Evolutionary conservation across 2,888 invertebrate species (phyloP).

Genomic region (Macaria liturata): DNA sequence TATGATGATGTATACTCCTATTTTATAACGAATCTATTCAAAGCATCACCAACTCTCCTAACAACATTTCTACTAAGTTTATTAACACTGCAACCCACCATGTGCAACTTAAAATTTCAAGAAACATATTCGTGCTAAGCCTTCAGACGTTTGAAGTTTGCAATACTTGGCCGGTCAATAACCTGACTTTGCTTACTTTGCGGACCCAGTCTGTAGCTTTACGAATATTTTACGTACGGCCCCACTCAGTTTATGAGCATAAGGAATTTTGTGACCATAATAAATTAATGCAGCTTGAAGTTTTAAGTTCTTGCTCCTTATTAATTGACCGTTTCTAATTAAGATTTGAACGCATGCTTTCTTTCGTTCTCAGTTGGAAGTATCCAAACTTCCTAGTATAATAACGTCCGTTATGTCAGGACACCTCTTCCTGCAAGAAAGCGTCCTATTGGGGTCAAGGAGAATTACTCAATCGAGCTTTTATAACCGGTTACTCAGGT

Average conservation of each 20-base stretch:
- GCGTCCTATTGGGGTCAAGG: slow-evolving; percentile 66
- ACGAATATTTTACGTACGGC: slow-evolving; percentile 15
- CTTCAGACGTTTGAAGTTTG: slow-evolving; percentile 32
- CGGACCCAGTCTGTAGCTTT: slow-evolving; percentile 40
- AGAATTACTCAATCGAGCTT: slow-evolving; percentile 58
- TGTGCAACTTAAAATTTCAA: slow-evolving; percentile 1
- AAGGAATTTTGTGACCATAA: slow-evolving; percentile 15
- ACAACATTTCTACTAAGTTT: too few relatives aligned
- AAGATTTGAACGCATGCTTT: neutral
- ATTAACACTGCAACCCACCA: too few relatives aligned
- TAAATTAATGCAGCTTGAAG: slow-evolving; percentile 6
- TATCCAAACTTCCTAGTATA: neutral
- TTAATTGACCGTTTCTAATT: neutral
- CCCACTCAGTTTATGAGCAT: slow-evolving; percentile 13
- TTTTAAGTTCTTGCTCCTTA: neutral
- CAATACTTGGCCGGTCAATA: slow-evolving; percentile 49
- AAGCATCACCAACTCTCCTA: neutral
- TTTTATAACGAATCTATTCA: neutral
- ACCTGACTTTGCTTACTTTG: slow-evolving; percentile 48
- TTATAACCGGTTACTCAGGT: slow-evolving; percentile 62
- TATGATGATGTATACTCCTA: too few relatives aligned
- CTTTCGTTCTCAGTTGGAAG: too few relatives aligned
- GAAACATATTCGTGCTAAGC: slow-evolving; percentile 11
- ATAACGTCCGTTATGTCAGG: slow-evolving; percentile 31
- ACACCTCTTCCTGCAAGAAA: slow-evolving; percentile 57